Conservation (phyloP, 2,888 invertebrate species). For the Clunio marinus region DNA sequence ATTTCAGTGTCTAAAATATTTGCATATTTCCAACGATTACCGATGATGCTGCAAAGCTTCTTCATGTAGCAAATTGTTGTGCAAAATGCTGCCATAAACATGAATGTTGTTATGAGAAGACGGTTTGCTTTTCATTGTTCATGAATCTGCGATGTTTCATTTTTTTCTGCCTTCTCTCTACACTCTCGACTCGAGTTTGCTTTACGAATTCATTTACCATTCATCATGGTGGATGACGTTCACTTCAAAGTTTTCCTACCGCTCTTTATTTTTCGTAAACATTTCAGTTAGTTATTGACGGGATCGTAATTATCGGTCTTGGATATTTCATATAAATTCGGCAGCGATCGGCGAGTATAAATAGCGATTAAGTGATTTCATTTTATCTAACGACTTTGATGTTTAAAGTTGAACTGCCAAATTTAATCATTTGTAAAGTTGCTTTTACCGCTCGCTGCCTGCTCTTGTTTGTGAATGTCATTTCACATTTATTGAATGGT, state of each 20-base stretch:
- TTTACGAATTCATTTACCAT: too few species aligned
- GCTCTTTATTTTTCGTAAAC: not conserved
- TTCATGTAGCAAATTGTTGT: not conserved
- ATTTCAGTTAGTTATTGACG: not conserved
- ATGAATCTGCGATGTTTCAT: too few species aligned
- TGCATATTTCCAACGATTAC: too few species aligned
- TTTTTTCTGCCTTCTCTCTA: too few species aligned
- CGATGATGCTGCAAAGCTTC: slow-evolving; percentile 8
- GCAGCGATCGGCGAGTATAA: not conserved
- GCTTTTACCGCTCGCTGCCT: not conserved
- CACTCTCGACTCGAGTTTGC: too few species aligned
- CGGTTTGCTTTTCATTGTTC: too few species aligned
- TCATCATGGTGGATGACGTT: too few species aligned
- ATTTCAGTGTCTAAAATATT: too few species aligned
- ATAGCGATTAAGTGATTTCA: not conserved
- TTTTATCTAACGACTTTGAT: slow-evolving; percentile 5
- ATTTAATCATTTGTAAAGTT: not conserved
- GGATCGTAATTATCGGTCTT: not conserved
- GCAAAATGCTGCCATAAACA: slow-evolving; percentile 9
- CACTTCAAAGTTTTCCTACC: too few species aligned
- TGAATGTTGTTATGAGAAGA: not conserved
- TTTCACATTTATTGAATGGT: slow-evolving; percentile 10
- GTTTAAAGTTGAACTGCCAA: slow-evolving; percentile 7
- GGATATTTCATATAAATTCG: not conserved
- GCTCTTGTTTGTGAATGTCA: not conserved